Conservation (phyloP, 2,797 vertebrate species). For the Leptatherina wallacei region DNA sequence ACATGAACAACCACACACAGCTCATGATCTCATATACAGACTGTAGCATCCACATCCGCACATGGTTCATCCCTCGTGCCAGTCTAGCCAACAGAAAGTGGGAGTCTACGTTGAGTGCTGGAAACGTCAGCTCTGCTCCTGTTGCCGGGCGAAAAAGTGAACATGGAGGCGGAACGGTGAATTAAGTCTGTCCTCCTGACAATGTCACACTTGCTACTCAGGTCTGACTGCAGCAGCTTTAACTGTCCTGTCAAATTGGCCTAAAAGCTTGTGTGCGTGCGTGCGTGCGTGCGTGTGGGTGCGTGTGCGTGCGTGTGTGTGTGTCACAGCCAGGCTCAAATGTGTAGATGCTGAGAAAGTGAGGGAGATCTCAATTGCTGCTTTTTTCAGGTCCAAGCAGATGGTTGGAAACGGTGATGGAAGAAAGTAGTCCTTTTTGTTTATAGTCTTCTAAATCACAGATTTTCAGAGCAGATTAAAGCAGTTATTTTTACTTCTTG, state of each 20-base stretch:
- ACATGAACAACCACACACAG: constrained; percentile 48
- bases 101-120: constrained; percentile 53
- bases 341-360: constrained; percentile 23
- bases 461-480: constrained; percentile 44
- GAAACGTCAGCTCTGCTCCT: constrained; percentile 73
- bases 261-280: constrained; percentile 65
- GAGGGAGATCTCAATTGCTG: constrained; percentile 47
- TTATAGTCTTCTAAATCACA: constrained; percentile 26
- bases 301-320: constrained; percentile 8
- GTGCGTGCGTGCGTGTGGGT: constrained; percentile 3
- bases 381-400: constrained; percentile 51
- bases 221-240: constrained; percentile 71
- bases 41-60: constrained; percentile 53
- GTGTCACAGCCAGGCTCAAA: background rate
- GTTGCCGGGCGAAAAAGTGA: constrained; percentile 82
- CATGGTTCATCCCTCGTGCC: constrained; percentile 51
- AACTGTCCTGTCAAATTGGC: constrained; percentile 69
- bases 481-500: constrained; percentile 37
- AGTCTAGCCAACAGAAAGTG: constrained; percentile 79
- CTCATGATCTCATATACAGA: constrained; percentile 55
- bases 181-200: constrained; percentile 77
- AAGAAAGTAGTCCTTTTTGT: constrained; percentile 24
- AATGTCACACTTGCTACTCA: constrained; percentile 73
- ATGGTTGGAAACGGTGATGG: constrained; percentile 49
- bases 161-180: constrained; percentile 72